These are phyloP conservation scores for Mirounga angustirostris DNA, from an alignment of 2,113 vertebrate genomes.

Conservation along the genomic window DNA sequence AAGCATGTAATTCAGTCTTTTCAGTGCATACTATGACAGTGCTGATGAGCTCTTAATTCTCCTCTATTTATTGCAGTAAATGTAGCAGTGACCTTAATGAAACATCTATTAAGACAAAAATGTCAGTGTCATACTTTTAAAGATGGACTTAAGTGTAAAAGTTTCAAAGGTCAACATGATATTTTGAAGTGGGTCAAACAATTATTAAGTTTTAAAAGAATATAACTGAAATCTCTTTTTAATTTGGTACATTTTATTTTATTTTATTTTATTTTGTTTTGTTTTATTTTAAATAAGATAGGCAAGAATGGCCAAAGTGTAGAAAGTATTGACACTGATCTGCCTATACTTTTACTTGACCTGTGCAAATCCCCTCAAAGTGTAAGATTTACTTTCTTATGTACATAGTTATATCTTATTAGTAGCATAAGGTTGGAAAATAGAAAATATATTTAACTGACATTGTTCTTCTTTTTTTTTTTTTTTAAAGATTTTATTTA, in stretches of 20 bases:
- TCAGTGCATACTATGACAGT: slow-evolving; percentile 77
- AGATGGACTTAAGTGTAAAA: slow-evolving; percentile 77
- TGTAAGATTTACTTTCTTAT: neutral
- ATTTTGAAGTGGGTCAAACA: slow-evolving; percentile 72
- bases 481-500: too few species aligned
- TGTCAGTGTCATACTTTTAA: slow-evolving; percentile 84
- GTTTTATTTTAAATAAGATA: neutral
- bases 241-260: slow-evolving; percentile 54
- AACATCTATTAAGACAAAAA: slow-evolving; percentile 84
- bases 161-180: slow-evolving; percentile 81
- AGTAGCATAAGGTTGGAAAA: neutral
- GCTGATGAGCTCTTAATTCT: slow-evolving; percentile 88
- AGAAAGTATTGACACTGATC: neutral
- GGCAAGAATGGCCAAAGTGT: neutral
- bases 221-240: slow-evolving; percentile 52
- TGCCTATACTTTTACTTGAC: slow-evolving; percentile 32
- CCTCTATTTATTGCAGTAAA: slow-evolving; percentile 85
- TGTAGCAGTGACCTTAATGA: slow-evolving; percentile 86
- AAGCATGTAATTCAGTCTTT: slow-evolving; percentile 85
- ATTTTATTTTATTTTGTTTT: neutral
- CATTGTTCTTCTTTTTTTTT: neutral
- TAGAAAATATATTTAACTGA: neutral
- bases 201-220: slow-evolving; percentile 74
- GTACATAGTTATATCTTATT: neutral
- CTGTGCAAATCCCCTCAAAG: neutral